Conservation (phyloP, 2,113 vertebrate genomes). For the Apistogramma diplotaenia region DNA sequence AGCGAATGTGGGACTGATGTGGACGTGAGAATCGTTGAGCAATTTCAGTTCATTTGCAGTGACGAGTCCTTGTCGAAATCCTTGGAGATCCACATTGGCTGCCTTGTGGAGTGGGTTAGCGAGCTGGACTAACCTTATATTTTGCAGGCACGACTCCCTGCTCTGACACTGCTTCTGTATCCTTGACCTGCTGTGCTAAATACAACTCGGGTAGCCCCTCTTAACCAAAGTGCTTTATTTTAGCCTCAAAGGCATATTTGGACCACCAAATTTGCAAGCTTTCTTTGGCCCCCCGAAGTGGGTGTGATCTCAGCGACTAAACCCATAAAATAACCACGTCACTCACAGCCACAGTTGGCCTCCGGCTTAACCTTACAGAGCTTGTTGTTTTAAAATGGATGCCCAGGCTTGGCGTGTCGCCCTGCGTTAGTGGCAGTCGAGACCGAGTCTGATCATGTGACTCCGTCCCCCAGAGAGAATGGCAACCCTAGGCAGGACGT, state of each 20-base stretch:
- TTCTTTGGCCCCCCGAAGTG: conserved; percentile 31
- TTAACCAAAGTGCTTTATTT: conserved; percentile 71
- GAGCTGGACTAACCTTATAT: conserved; percentile 72
- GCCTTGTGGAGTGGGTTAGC: conserved; percentile 53
- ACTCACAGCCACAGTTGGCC: conserved; percentile 63
- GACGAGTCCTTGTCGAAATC: conserved; percentile 40
- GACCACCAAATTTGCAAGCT: conserved; percentile 52
- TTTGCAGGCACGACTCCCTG: conserved; percentile 61
- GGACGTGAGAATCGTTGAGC: conserved; percentile 49
- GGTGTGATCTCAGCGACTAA: conserved; percentile 63
- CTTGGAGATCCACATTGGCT: conserved; percentile 52
- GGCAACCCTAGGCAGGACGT: conserved; percentile 87
- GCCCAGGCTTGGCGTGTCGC: conserved; percentile 78
- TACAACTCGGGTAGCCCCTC: conserved; percentile 54
- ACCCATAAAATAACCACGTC: conserved; percentile 70
- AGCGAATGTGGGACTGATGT: conserved; percentile 57
- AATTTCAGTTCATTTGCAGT: conserved; percentile 50
- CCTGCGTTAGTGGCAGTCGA: conserved; percentile 68
- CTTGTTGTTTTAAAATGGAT: conserved; percentile 79
- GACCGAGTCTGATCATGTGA: conserved; percentile 80
- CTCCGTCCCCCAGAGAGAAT: conserved; percentile 86
- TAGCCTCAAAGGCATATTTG: conserved; percentile 48
- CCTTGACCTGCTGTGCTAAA: conserved; percentile 73
- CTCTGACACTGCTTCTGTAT: conserved; percentile 71
- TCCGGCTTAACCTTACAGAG: conserved; percentile 61